Evolutionary conservation across 2,113 vertebrate species (phyloP), one percentile per base, ranked within the genome.

Genomic region (Pomatorhinus ruficollis): DNA sequence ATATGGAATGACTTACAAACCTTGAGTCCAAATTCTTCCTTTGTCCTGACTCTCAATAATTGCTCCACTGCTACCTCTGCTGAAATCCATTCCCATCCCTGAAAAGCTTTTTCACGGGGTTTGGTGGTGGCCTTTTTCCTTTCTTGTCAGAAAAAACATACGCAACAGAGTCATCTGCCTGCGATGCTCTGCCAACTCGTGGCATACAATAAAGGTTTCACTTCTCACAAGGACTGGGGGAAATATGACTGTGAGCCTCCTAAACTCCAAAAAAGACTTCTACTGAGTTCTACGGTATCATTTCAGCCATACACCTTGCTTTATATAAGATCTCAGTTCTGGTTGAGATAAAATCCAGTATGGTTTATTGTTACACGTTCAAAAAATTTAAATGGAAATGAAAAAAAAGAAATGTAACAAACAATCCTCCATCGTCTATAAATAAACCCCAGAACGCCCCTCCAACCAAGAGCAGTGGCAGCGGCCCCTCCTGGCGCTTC

Each of bases 181-280:
- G 24, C 31, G 25, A 76, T 18, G 25, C 11, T 47, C 39, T 0
- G 2, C 39, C 40, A 69, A 31, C 14, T 13, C 7, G 2, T 0
- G 5, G 33, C 0, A 0, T 4, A n/a, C n/a, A n/a, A 5, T 8
- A 23, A 17, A 16, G 2, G 7, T 19, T 57, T 59, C 30, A 13
- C 27, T 21, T 75, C 33, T 7, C n/a, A 28, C 5, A 31, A 25
- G 31, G 13, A 14, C 5, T 33, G 28, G 9, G 35, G 3, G 59
- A 71, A 52, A 54, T 1, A 50, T 0, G 25, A 22, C 40, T 47
- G 23, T 1, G 13, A 54, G 9, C 6, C 15, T 35, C 13, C 6
- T 28, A 39, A 65, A 61, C 11, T 24, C 9, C 5, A 8, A 11
- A 25, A 56, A 30, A 31, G 6, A 21, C 24, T 61, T 66, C 31